Conservation (phyloP, 2,888 invertebrate species). For the Catocala fraxini region DNA sequence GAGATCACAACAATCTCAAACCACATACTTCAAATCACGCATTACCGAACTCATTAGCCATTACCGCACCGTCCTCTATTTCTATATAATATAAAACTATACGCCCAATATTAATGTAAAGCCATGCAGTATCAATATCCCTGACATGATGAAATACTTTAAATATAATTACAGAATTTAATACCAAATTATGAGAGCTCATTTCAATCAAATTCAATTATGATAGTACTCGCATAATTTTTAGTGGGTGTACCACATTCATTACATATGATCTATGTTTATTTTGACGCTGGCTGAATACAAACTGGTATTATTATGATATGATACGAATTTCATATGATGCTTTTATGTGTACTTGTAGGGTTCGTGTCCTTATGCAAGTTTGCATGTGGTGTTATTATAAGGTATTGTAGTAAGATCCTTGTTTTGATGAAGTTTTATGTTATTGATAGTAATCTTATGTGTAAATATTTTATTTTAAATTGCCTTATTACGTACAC, state of each 20-base stretch:
- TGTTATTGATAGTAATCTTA: not conserved
- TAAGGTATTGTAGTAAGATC: constrained; percentile 1
- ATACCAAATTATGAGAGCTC: constrained; percentile 35
- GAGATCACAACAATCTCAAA: too few species aligned
- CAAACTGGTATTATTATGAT: constrained; percentile 32
- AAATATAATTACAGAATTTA: constrained; percentile 34
- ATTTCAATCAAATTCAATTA: constrained; percentile 41
- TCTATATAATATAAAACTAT: constrained; percentile 17
- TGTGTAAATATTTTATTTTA: too few species aligned
- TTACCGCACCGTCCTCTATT: too few species aligned
- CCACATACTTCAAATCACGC: too few species aligned
- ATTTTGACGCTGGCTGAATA: constrained; percentile 37
- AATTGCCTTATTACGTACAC: too few species aligned
- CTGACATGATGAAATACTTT: constrained; percentile 14
- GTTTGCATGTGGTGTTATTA: constrained; percentile 16
- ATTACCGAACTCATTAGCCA: too few species aligned
- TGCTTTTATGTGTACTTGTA: constrained; percentile 12
- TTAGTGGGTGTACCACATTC: constrained; percentile 20
- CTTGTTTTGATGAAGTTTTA: not conserved
- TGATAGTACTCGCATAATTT: constrained; percentile 35
- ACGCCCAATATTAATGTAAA: constrained; percentile 4
- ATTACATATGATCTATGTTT: constrained; percentile 34
- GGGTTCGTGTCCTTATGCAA: constrained; percentile 8
- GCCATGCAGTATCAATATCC: constrained; percentile 4
- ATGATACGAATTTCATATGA: constrained; percentile 9